Evolutionary conservation across 2,888 invertebrate genomes (phyloP).

Genomic region (Listrodromus nycthemerus): DNA sequence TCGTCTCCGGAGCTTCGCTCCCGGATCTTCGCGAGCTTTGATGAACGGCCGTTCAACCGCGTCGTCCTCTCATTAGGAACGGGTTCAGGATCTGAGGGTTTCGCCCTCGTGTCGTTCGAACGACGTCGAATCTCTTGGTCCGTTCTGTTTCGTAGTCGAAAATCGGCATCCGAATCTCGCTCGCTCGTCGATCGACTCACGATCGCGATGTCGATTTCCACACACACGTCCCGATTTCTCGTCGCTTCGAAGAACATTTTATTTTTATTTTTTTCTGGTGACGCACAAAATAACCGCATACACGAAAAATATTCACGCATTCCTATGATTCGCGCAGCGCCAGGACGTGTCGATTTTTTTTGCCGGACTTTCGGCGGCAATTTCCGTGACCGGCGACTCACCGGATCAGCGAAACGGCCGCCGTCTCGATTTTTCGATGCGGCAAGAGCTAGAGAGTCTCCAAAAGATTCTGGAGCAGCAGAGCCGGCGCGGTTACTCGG

Average conservation of each 20-base stretch:
- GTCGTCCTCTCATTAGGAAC: slow-evolving; percentile 52
- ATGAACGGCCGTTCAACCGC: slow-evolving; percentile 21
- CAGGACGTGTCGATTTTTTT: slow-evolving; percentile 2
- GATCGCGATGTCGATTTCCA: not conserved
- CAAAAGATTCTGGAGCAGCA: slow-evolving; percentile 81
- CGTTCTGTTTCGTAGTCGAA: slow-evolving; percentile 29
- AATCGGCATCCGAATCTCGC: slow-evolving; percentile 19
- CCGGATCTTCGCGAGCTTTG: not conserved
- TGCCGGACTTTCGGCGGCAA: slow-evolving; percentile 10
- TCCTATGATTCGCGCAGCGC: slow-evolving; percentile 42
- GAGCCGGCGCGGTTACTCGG: slow-evolving; percentile 79
- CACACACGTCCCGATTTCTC: not conserved
- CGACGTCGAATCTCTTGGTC: slow-evolving; percentile 45
- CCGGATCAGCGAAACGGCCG: slow-evolving; percentile 38
- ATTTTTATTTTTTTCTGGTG: slow-evolving; percentile 1
- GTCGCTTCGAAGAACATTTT: not conserved
- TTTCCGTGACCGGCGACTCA: not conserved
- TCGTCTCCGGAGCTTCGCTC: slow-evolving; percentile 9
- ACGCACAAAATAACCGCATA: slow-evolving; percentile 56
- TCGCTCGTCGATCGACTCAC: not conserved
- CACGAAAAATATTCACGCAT: slow-evolving; percentile 69
- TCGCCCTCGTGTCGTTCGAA: slow-evolving; percentile 32
- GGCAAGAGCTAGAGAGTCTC: slow-evolving; percentile 80
- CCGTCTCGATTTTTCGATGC: slow-evolving; percentile 31
- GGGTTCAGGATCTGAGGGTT: slow-evolving; percentile 56